Evolutionary conservation across 2,113 vertebrate genomes (phyloP).

Genomic region (Mandrillus leucophaeus): DNA sequence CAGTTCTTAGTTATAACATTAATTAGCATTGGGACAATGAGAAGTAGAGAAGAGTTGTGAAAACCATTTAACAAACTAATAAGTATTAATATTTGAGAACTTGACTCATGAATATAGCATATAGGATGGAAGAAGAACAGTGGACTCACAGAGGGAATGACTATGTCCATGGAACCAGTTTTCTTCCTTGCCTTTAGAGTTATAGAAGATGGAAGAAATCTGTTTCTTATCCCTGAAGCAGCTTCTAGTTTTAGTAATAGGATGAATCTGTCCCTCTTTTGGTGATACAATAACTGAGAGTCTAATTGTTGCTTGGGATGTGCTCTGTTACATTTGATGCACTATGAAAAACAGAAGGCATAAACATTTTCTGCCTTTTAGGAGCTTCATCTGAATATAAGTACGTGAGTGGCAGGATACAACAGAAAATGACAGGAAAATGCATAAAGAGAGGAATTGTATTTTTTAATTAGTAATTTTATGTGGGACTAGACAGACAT

Average conservation of each 20-base stretch:
- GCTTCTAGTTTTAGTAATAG: not conserved
- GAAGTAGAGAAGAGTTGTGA: conserved; percentile 17
- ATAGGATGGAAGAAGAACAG: not conserved
- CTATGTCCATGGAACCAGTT: not conserved
- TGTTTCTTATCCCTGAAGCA: not conserved
- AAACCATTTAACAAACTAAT: not conserved
- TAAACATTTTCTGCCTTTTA: not conserved
- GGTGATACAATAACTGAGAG: not conserved
- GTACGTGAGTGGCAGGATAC: not conserved
- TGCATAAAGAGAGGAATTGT: not conserved
- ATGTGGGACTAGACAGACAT: not conserved
- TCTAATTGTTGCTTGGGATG: not conserved
- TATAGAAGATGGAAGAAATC: not conserved
- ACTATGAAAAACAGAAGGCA: not conserved
- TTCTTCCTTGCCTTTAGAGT: not conserved
- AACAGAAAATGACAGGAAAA: conserved; percentile 24
- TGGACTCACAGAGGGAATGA: not conserved
- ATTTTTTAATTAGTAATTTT: not conserved
- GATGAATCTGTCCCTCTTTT: not conserved
- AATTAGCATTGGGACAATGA: not conserved
- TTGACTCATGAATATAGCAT: not conserved
- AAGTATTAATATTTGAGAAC: conserved; percentile 45
- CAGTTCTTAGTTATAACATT: not conserved
- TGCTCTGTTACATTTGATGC: not conserved
- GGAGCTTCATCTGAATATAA: not conserved